Percentiles rank a stretch among this genome's conserved stretches.
phyloP scores from a whole-genome alignment of 2,113 vertebrate genomes.

The Prietella phreatophila region DNA sequence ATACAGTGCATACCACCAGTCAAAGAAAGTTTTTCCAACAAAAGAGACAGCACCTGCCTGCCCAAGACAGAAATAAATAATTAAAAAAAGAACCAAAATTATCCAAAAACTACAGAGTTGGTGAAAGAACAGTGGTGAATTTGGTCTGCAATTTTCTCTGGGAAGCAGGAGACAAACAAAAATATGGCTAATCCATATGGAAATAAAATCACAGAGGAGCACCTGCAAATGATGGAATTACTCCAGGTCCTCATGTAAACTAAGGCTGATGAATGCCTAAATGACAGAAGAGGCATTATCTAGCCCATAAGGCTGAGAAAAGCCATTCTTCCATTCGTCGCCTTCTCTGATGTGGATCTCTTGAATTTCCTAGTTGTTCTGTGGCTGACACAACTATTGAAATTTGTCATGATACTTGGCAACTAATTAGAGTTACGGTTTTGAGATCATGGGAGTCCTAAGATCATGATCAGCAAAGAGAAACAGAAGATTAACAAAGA shows the following conservation, averaged over 20 bases:
- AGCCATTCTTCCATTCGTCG: background rate
- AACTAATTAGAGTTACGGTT: background rate
- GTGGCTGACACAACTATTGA: background rate
- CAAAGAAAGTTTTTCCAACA: background rate
- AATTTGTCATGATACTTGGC: background rate
- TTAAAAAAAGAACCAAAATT: background rate
- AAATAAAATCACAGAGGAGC: conserved; percentile 4
- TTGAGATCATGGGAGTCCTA: background rate
- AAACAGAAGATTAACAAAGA: background rate
- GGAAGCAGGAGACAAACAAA: background rate
- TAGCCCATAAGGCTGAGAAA: background rate
- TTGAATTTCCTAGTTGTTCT: background rate
- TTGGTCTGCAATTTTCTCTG: background rate
- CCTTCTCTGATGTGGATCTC: background rate
- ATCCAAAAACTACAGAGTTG: background rate
- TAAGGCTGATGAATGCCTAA: background rate
- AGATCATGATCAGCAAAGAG: background rate
- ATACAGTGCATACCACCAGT: background rate
- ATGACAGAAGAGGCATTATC: background rate
- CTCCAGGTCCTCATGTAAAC: background rate
- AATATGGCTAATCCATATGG: background rate
- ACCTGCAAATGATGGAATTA: conserved; percentile 13
- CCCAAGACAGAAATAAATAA: background rate
- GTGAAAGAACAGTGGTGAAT: background rate
- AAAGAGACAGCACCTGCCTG: background rate